These are phyloP conservation scores for Sinopyrophorus schimmeli DNA, from an alignment of 2,888 invertebrate genomes.

Conservation along the genomic window DNA sequence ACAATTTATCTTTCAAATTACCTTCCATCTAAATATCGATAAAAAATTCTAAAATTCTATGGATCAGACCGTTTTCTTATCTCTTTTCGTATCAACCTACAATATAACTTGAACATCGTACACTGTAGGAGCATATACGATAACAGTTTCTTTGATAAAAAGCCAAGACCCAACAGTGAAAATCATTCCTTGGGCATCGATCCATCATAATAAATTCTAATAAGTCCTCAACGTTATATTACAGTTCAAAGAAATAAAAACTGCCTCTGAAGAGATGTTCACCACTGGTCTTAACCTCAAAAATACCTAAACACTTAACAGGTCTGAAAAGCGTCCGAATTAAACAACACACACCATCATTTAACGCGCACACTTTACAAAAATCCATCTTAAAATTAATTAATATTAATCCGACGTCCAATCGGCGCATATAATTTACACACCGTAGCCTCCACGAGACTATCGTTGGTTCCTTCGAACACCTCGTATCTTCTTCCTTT, in stretches of 20 bases:
- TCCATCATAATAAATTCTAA: constrained; percentile 39
- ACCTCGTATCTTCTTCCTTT: constrained; percentile 57
- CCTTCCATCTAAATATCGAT: constrained; percentile 39
- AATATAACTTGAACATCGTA: constrained; percentile 48
- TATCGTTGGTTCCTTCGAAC: constrained; percentile 54
- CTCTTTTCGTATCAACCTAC: constrained; percentile 45
- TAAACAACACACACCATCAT: constrained; percentile 18
- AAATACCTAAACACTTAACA: constrained; percentile 32
- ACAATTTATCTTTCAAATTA: too few relatives aligned
- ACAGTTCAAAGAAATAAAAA: constrained; percentile 40
- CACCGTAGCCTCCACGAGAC: constrained; percentile 39
- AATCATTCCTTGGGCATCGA: constrained; percentile 31
- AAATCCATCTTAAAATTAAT: constrained; percentile 31
- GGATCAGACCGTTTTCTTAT: constrained; percentile 56
- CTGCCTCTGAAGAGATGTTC: constrained; percentile 28
- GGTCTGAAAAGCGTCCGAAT: constrained; percentile 24
- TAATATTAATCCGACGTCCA: constrained; percentile 20
- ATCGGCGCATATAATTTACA: not conserved
- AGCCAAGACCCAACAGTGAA: constrained; percentile 43
- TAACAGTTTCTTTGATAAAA: constrained; percentile 30
- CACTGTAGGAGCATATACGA: constrained; percentile 43
- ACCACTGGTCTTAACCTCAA: constrained; percentile 29
- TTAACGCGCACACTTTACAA: constrained; percentile 22
- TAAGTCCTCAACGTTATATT: constrained; percentile 43
- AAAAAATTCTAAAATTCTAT: constrained; percentile 53